These are phyloP conservation scores for Ruditapes philippinarum DNA, from an alignment of 1,140 invertebrate species.

Conservation along the genomic window DNA sequence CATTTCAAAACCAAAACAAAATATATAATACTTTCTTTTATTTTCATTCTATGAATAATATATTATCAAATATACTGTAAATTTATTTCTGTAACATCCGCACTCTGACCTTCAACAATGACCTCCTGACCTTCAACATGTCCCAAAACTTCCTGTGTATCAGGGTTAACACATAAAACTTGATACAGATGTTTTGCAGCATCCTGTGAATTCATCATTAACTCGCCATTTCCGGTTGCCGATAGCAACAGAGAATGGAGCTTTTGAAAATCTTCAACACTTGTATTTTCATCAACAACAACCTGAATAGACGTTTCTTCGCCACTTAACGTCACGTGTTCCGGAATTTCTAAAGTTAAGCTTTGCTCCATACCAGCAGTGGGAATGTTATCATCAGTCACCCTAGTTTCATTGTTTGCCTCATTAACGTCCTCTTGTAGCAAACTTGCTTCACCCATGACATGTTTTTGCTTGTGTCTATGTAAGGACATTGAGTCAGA, in stretches of 20 bases:
- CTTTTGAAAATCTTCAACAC: slow-evolving; percentile 28
- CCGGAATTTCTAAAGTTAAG: background rate
- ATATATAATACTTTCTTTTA: no score
- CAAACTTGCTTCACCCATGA: slow-evolving; percentile 83
- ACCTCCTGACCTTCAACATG: slow-evolving; percentile 35
- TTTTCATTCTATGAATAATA: background rate
- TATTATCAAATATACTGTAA: slow-evolving; percentile 12
- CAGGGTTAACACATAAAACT: slow-evolving; percentile 42
- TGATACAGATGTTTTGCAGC: slow-evolving; percentile 25
- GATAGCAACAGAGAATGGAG: slow-evolving; percentile 56
- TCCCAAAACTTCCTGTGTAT: slow-evolving; percentile 49
- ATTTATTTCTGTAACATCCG: background rate
- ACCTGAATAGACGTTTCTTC: slow-evolving; percentile 37
- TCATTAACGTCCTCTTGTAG: slow-evolving; percentile 65
- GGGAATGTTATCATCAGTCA: background rate
- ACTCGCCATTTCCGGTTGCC: slow-evolving; percentile 6
- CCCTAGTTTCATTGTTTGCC: slow-evolving; percentile 4
- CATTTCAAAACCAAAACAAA: no score
- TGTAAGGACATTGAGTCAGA: slow-evolving; percentile 85
- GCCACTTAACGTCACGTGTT: background rate
- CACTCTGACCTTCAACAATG: slow-evolving; percentile 33
- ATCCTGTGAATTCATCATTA: background rate
- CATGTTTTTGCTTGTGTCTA: slow-evolving; percentile 84
- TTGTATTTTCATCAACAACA: slow-evolving; percentile 17
- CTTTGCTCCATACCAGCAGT: background rate